phyloP scores from a whole-genome alignment of 2,113 vertebrate species.

The Acrocephalus arundinaceus region DNA sequence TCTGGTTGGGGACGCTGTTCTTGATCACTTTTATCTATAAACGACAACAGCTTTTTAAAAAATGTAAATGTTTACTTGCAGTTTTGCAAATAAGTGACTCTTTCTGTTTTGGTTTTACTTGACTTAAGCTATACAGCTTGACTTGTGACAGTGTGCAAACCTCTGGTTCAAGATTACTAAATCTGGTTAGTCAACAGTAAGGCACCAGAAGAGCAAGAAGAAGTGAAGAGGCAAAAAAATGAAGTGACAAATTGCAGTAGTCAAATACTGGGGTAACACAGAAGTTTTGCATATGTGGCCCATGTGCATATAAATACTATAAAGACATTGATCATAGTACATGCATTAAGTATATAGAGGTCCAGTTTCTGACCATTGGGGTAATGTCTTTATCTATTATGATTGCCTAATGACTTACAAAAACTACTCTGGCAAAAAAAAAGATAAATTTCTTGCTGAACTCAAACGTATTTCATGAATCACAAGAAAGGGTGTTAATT shows the following conservation, averaged over 20 bases:
- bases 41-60: slow-evolving; percentile 11
- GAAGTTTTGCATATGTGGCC: neutral
- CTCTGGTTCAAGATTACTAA: neutral
- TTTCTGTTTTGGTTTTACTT: neutral
- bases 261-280: neutral
- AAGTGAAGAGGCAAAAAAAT: neutral
- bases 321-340: neutral
- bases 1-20: slow-evolving; percentile 24
- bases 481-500: neutral
- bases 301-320: neutral
- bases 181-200: neutral
- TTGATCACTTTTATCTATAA: slow-evolving; percentile 41
- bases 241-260: neutral
- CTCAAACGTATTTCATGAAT: neutral
- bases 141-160: neutral
- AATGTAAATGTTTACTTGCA: slow-evolving; percentile 47
- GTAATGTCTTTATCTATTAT: neutral
- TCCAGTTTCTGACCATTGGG: neutral
- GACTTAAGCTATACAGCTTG: neutral
- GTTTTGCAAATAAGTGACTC: neutral
- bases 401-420: neutral
- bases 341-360: neutral
- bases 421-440: neutral
- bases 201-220: neutral
- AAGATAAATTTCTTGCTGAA: neutral